phyloP scores from a whole-genome alignment of 2,797 vertebrate genomes.

The Eleutherodactylus coqui region DNA sequence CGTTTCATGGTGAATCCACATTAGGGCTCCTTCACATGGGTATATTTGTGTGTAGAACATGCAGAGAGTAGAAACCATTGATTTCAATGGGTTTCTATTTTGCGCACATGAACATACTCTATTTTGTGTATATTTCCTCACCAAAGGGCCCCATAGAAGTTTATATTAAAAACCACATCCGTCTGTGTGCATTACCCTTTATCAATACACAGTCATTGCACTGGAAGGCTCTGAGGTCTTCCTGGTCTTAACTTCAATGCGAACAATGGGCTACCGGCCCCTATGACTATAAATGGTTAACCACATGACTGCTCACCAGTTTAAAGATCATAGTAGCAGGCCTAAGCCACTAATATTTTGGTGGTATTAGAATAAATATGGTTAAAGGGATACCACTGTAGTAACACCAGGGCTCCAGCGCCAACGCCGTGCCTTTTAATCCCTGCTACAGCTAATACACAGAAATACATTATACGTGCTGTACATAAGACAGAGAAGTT shows the following conservation, averaged over 20 bases:
- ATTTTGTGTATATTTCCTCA: background rate
- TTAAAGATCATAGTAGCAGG: conserved; percentile 40
- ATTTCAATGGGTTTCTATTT: no score
- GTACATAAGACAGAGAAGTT: background rate
- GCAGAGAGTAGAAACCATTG: no score
- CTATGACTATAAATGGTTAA: conserved; percentile 35
- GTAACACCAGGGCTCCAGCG: background rate
- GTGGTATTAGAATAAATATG: conserved; percentile 25
- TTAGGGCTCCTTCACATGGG: no score
- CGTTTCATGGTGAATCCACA: no score
- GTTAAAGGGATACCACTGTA: conserved; percentile 31
- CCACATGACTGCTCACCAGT: conserved; percentile 37
- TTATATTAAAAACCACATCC: conserved; percentile 15
- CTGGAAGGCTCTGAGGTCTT: background rate
- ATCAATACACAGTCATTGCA: background rate
- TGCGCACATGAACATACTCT: no score
- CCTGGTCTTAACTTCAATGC: conserved; percentile 22
- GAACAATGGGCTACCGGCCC: conserved; percentile 22
- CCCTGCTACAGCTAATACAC: background rate
- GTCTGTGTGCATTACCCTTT: background rate
- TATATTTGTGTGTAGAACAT: no score
- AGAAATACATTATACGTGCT: background rate
- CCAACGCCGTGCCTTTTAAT: background rate
- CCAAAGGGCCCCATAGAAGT: background rate
- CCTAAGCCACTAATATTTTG: conserved; percentile 35